A percentile compares a stretch with the other conserved stretches of the same genome.
Evolutionary conservation across 2,113 vertebrate genomes (phyloP).

Genomic region (Hypomesus transpacificus): DNA sequence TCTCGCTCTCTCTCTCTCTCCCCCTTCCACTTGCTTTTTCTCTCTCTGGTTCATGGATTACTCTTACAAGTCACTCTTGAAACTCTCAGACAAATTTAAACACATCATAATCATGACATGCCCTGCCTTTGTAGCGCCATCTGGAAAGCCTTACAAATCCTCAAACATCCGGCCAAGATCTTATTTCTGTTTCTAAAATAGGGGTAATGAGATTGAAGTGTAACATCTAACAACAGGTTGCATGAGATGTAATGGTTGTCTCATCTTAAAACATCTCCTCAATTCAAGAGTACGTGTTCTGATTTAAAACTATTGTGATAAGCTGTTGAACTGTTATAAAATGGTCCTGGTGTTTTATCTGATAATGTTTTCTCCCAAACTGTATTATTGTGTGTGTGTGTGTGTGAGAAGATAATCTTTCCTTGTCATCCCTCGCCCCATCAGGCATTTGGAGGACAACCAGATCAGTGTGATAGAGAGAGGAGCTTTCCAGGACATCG

Average conservation of each 20-base stretch:
- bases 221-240: too few relatives aligned
- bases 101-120: constrained; percentile 40
- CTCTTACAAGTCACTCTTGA: constrained; percentile 31
- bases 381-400: not conserved
- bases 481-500: constrained; percentile 96
- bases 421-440: constrained; percentile 27
- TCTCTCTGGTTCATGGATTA: not conserved
- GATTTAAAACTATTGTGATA: too few relatives aligned
- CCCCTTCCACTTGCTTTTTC: not conserved
- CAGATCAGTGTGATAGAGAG: constrained; percentile 93
- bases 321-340: not conserved
- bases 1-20: not conserved
- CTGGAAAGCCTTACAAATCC: constrained; percentile 45
- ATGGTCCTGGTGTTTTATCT: not conserved
- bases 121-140: constrained; percentile 42
- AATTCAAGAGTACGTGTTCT: too few relatives aligned
- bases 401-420: not conserved
- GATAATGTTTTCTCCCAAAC: not conserved
- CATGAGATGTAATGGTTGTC: too few relatives aligned
- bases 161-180: constrained; percentile 36
- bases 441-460: constrained; percentile 96
- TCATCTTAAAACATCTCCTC: too few relatives aligned
- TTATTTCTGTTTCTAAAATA: constrained; percentile 4
- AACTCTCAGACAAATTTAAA: constrained; percentile 49
- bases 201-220: constrained; percentile 10